Evolutionary conservation across 2,888 invertebrate genomes (phyloP).

Genomic region (Trachelus iudaicus): DNA sequence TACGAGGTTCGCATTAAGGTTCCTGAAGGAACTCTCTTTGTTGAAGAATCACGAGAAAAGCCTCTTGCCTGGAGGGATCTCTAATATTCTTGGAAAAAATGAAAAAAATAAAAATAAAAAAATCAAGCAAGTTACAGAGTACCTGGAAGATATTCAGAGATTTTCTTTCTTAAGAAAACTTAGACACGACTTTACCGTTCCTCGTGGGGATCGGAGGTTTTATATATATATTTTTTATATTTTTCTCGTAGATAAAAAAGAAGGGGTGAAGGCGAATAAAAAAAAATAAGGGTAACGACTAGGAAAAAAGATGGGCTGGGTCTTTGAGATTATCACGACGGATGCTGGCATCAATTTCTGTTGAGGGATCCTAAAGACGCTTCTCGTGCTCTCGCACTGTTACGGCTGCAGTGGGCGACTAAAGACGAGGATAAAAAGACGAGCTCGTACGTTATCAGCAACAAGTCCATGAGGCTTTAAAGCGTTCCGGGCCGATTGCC

Average conservation of each 20-base stretch:
- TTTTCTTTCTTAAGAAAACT: not conserved
- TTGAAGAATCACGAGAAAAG: not conserved
- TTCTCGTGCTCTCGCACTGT: not conserved
- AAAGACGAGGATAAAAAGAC: not conserved
- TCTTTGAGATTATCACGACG: not conserved
- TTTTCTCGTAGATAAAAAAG: not conserved
- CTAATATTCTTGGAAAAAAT: not conserved
- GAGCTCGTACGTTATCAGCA: slow-evolving; percentile 17
- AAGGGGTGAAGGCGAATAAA: not conserved
- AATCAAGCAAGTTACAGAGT: not conserved
- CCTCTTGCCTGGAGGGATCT: not conserved
- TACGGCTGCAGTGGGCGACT: not conserved
- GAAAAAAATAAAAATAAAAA: not conserved
- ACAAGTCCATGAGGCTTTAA: slow-evolving; percentile 23
- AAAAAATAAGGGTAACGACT: not conserved
- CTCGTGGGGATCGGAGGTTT: not conserved
- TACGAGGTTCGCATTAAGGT: not conserved
- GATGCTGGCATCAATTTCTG: not conserved
- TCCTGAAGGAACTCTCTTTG: not conserved
- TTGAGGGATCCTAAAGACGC: not conserved
- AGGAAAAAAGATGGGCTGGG: not conserved
- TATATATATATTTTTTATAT: not conserved
- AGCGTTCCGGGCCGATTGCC: slow-evolving; percentile 23
- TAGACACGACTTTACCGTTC: not conserved
- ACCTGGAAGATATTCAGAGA: not conserved